phyloP scores from a whole-genome alignment of 2,888 invertebrate species.

The Caenorhabditis sp. region DNA sequence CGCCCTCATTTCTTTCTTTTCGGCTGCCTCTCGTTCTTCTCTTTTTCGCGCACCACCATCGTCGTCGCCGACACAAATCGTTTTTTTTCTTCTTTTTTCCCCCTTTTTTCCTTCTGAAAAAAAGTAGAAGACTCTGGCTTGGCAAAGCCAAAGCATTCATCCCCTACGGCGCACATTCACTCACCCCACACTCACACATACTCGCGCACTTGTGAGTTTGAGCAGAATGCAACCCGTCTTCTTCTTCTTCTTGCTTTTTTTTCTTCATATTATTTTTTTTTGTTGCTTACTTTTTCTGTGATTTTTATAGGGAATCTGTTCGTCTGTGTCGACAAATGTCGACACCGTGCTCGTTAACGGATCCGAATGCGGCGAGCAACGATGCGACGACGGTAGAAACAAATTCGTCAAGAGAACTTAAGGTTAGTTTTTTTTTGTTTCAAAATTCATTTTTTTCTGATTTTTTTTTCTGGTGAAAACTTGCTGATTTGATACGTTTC shows the following conservation, averaged over 20 bases:
- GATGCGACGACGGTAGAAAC: constrained; percentile 35
- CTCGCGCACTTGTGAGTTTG: constrained; percentile 1
- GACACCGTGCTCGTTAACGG: constrained; percentile 39
- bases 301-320: background rate
- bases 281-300: background rate
- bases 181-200: background rate
- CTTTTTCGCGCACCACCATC: constrained; percentile 4
- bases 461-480: too few species aligned
- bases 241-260: background rate
- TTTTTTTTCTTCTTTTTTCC: background rate
- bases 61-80: constrained; percentile 4
- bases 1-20: constrained; percentile 13
- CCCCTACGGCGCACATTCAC: background rate
- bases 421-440: constrained; percentile 16
- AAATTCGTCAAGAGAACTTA: constrained; percentile 43
- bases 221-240: background rate
- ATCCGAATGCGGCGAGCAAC: constrained; percentile 29
- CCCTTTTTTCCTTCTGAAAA: background rate
- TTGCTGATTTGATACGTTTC: too few species aligned
- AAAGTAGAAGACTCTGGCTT: background rate
- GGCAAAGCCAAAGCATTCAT: background rate
- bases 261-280: background rate
- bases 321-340: constrained; percentile 27
- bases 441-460: background rate
- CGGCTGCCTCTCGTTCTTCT: constrained; percentile 3